Percentiles rank a stretch among this genome's conserved stretches.
Conservation (phyloP, 1,140 invertebrate species). For the Andricus grossulariae region DNA sequence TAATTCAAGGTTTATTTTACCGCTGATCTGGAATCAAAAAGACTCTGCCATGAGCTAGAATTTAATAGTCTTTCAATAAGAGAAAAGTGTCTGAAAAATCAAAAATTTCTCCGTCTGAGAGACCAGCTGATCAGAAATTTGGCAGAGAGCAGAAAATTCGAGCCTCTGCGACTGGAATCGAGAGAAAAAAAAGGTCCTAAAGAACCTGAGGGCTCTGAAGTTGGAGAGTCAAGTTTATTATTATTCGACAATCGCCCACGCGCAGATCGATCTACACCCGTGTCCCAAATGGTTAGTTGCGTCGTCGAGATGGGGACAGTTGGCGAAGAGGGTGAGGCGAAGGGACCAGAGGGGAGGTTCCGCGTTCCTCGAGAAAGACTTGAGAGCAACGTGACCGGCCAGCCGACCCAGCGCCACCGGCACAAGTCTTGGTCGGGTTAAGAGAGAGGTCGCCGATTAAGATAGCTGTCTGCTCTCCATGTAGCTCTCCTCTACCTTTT, state of each 20-base stretch:
- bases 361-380: slow-evolving; percentile 41
- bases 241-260: slow-evolving; percentile 66
- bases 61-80: too few species aligned
- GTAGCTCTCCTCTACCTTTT: slow-evolving; percentile 51
- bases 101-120: too few species aligned
- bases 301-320: slow-evolving; percentile 30
- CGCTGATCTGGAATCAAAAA: too few species aligned
- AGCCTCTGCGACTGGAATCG: neutral
- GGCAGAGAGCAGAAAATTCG: slow-evolving; percentile 9
- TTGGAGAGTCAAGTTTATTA: slow-evolving; percentile 60
- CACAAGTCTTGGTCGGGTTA: slow-evolving; percentile 57
- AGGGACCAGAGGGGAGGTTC: slow-evolving; percentile 35
- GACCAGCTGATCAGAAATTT: slow-evolving; percentile 4
- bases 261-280: slow-evolving; percentile 50
- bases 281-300: slow-evolving; percentile 47
- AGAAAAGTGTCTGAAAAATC: too few species aligned
- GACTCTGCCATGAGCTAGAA: too few species aligned
- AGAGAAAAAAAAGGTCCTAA: slow-evolving; percentile 18
- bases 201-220: slow-evolving; percentile 44
- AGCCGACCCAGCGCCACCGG: slow-evolving; percentile 60
- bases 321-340: neutral
- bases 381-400: slow-evolving; percentile 43
- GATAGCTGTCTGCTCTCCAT: slow-evolving; percentile 63
- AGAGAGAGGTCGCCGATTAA: slow-evolving; percentile 70
- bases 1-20: too few species aligned